These are phyloP conservation scores for Notolabrus celidotus DNA, from an alignment of 2,797 vertebrate genomes.

Conservation along the genomic window DNA sequence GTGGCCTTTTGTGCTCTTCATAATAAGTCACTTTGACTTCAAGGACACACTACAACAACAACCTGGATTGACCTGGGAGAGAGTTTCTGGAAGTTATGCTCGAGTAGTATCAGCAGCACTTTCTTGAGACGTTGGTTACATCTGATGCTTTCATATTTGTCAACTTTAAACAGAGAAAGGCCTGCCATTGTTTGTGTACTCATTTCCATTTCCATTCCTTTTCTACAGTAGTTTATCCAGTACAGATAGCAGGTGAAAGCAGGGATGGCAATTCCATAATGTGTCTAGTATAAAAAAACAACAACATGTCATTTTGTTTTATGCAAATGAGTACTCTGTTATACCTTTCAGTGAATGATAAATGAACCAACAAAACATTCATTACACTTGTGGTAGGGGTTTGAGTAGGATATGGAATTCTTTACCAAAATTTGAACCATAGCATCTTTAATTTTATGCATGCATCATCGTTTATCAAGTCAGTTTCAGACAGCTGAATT, in stretches of 20 bases:
- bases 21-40: too few relatives aligned
- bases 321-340: conserved; percentile 61
- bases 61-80: too few relatives aligned
- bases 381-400: conserved; percentile 65
- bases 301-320: conserved; percentile 64
- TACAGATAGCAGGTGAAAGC: conserved; percentile 47
- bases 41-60: too few relatives aligned
- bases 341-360: conserved; percentile 71
- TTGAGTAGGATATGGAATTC: conserved; percentile 45
- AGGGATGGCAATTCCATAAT: conserved; percentile 60
- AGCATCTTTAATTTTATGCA: conserved; percentile 70
- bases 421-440: conserved; percentile 72
- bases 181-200: not conserved
- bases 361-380: conserved; percentile 75
- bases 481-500: conserved; percentile 60
- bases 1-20: too few relatives aligned
- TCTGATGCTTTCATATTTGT: too few relatives aligned
- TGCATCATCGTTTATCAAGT: conserved; percentile 74
- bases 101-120: too few relatives aligned
- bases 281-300: conserved; percentile 57
- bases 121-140: too few relatives aligned
- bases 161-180: not conserved
- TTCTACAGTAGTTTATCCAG: conserved; percentile 20
- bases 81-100: too few relatives aligned
- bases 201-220: not conserved